These are phyloP conservation scores for Homalodisca vitripennis DNA, from an alignment of 1,140 invertebrate genomes.

Conservation along the genomic window DNA sequence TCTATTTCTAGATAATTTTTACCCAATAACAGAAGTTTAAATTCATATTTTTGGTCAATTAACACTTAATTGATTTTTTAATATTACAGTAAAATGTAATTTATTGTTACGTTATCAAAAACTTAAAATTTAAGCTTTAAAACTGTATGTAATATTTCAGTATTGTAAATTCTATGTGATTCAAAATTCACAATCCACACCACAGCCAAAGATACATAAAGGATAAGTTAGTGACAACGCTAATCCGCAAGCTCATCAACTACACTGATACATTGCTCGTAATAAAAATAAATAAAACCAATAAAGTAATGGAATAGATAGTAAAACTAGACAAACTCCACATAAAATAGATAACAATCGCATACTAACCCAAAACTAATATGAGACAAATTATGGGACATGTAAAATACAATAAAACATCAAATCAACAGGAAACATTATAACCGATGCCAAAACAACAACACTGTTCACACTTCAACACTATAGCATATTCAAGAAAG, in stretches of 20 bases:
- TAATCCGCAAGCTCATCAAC: slow-evolving; percentile 8
- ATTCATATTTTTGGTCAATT: not conserved
- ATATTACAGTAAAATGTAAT: not conserved
- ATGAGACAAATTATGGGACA: no score
- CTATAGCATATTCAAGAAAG: no score
- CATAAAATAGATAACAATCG: no score
- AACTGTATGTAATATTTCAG: not conserved
- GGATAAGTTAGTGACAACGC: slow-evolving; percentile 20
- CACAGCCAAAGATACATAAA: no score
- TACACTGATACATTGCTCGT: not conserved
- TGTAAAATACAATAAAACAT: no score
- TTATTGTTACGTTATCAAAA: not conserved
- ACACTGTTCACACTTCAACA: no score
- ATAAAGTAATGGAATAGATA: not conserved
- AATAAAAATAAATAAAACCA: not conserved
- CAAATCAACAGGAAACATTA: no score
- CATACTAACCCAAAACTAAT: no score
- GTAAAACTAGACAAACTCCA: not conserved
- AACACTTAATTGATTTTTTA: not conserved
- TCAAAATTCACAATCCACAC: slow-evolving; percentile 10
- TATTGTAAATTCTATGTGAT: not conserved
- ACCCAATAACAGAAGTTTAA: not conserved
- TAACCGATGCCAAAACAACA: no score
- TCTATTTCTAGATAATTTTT: not conserved
- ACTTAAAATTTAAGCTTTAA: not conserved